A percentile compares a stretch with the other conserved stretches of the same genome.
phyloP scores from a whole-genome alignment of 2,113 vertebrate genomes.

The Forbesichthys papilliferus region DNA sequence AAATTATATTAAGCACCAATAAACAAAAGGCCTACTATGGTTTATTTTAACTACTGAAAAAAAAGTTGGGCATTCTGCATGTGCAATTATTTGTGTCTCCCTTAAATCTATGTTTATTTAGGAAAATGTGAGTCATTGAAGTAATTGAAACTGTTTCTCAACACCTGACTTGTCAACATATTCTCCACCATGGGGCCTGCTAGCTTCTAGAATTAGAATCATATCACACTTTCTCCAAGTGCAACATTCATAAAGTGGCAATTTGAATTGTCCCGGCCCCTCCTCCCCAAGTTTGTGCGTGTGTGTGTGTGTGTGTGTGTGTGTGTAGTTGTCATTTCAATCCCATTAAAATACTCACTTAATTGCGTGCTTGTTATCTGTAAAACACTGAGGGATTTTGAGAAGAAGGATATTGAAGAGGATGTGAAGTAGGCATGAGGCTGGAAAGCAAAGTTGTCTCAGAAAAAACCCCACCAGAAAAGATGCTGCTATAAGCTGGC shows the following conservation, averaged over 20 bases:
- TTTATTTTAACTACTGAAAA: too few species aligned
- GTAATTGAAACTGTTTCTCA: neutral
- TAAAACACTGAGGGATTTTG: constrained; percentile 53
- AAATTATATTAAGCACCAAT: too few species aligned
- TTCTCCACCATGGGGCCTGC: constrained; percentile 10
- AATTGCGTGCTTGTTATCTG: constrained; percentile 54
- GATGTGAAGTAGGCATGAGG: constrained; percentile 7
- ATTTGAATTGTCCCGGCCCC: constrained; percentile 43
- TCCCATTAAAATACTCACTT: constrained; percentile 65
- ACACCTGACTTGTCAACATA: constrained; percentile 16
- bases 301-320: constrained; percentile 32
- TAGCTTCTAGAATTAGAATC: constrained; percentile 40
- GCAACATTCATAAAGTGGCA: constrained; percentile 33
- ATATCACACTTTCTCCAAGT: constrained; percentile 15
- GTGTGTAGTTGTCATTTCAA: constrained; percentile 29
- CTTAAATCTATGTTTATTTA: too few species aligned
- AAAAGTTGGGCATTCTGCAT: too few species aligned
- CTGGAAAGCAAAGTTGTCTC: constrained; percentile 13
- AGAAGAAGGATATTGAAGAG: constrained; percentile 46
- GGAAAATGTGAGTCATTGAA: too few species aligned
- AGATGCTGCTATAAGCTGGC: neutral
- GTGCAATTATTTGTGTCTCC: too few species aligned
- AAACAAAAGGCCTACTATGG: too few species aligned
- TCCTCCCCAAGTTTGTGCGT: constrained; percentile 48
- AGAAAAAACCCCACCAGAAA: constrained; percentile 17